Conservation (phyloP, 2,797 vertebrate species). For the Falco concolor region DNA sequence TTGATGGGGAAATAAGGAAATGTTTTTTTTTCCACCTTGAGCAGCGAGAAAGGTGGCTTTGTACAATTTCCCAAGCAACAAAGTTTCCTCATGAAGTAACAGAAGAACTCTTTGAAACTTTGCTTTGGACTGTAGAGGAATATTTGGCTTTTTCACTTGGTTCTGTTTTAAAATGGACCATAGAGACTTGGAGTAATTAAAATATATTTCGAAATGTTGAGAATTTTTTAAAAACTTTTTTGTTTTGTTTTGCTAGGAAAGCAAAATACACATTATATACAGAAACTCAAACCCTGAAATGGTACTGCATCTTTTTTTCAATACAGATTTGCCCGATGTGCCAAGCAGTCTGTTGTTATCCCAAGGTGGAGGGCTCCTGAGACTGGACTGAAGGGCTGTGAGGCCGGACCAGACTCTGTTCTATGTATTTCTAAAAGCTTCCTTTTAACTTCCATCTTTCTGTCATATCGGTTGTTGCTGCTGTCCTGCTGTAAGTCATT, state of each 20-base stretch:
- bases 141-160: neutral
- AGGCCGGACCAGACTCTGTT: neutral
- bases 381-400: neutral
- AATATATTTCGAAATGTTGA: neutral
- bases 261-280: fast-evolving
- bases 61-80: neutral
- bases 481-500: neutral
- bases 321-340: neutral
- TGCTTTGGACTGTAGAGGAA: neutral
- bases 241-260: neutral
- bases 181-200: neutral
- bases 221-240: neutral
- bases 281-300: neutral
- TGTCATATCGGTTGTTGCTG: neutral
- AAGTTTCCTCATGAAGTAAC: neutral
- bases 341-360: neutral
- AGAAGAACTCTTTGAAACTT: neutral
- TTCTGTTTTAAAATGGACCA: neutral
- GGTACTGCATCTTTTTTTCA: neutral
- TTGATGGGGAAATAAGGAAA: neutral
- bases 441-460: neutral
- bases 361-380: neutral
- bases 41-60: neutral
- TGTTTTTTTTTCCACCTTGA: neutral
- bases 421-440: neutral